Percentiles rank a stretch among this genome's conserved stretches.
Evolutionary conservation across 2,113 vertebrate genomes (phyloP).

Genomic region (Reinhardtius hippoglossoides): DNA sequence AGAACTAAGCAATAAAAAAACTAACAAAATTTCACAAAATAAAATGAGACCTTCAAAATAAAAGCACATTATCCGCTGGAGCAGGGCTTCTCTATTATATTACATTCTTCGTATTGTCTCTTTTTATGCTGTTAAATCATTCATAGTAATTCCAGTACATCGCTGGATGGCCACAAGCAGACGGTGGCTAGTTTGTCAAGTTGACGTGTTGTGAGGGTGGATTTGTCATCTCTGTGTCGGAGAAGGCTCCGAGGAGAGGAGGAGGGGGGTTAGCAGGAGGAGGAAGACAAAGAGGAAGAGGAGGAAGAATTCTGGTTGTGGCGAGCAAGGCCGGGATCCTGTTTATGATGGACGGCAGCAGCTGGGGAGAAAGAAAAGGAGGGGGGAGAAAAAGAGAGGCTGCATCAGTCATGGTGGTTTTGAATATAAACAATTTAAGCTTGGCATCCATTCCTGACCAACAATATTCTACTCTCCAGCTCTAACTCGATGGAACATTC

Average conservation of each 20-base stretch:
- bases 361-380: conserved; percentile 51
- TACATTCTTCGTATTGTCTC: conserved; percentile 85
- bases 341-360: conserved; percentile 70
- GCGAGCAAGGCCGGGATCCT: conserved; percentile 43
- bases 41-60: conserved; percentile 64
- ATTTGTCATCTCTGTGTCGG: conserved; percentile 66
- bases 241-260: conserved; percentile 61
- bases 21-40: conserved; percentile 55
- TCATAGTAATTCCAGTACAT: conserved; percentile 62
- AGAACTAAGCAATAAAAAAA: conserved; percentile 60
- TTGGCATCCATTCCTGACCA: conserved; percentile 44
- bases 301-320: conserved; percentile 65
- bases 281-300: conserved; percentile 68
- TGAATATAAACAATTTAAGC: conserved; percentile 63
- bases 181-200: conserved; percentile 47
- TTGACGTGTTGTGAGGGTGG: conserved; percentile 40
- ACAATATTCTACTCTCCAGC: conserved; percentile 26
- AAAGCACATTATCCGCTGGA: conserved; percentile 80
- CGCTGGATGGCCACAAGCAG: conserved; percentile 60
- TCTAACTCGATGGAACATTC: conserved; percentile 50
- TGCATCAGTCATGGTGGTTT: conserved; percentile 72
- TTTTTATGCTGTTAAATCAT: conserved; percentile 64
- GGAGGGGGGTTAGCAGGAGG: conserved; percentile 50
- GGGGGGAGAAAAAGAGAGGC: conserved; percentile 6
- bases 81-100: conserved; percentile 79